A percentile compares a stretch with the other conserved stretches of the same genome.
Conservation (phyloP, 2,888 invertebrate species). For the Nomada goodeniana region DNA sequence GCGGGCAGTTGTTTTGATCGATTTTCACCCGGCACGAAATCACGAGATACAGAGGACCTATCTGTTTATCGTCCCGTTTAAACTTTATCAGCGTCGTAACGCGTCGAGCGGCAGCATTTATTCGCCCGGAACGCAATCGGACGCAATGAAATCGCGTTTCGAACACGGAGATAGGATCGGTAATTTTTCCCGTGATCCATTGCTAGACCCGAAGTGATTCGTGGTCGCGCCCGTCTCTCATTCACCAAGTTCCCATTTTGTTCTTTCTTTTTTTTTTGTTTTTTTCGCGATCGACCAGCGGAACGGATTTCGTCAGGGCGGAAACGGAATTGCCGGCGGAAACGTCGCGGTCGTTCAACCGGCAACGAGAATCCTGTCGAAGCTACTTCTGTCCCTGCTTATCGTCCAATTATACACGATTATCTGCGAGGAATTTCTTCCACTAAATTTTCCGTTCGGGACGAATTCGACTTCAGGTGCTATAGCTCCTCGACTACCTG, state of each 20-base stretch:
- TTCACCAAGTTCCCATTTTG: slow-evolving; percentile 26
- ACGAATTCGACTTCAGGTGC: too few relatives aligned
- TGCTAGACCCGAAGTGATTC: slow-evolving; percentile 47
- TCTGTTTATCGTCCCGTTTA: slow-evolving; percentile 72
- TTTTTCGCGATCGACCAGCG: slow-evolving; percentile 46
- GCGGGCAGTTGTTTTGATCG: slow-evolving; percentile 33
- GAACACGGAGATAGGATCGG: slow-evolving; percentile 70
- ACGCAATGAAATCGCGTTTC: slow-evolving; percentile 74
- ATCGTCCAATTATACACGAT: not conserved
- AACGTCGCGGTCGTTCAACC: slow-evolving; percentile 29
- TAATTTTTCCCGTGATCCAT: slow-evolving; percentile 70
- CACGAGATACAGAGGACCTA: slow-evolving; percentile 18
- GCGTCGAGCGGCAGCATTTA: slow-evolving; percentile 77
- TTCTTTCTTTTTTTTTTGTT: not conserved
- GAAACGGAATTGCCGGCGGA: slow-evolving; percentile 50
- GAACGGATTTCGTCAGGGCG: slow-evolving; percentile 38
- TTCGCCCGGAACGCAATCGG: slow-evolving; percentile 75
- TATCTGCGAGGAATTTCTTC: too few relatives aligned
- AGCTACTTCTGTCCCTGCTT: not conserved
- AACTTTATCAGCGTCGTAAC: slow-evolving; percentile 78
- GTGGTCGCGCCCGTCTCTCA: slow-evolving; percentile 40
- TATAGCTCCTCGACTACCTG: too few relatives aligned
- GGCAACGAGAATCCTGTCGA: slow-evolving; percentile 14
- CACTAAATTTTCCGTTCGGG: too few relatives aligned
- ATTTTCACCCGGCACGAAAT: slow-evolving; percentile 40